A percentile compares a stretch with the other conserved stretches of the same genome.
Conservation (phyloP, 2,113 vertebrate genomes). For the Gavialis gangeticus region DNA sequence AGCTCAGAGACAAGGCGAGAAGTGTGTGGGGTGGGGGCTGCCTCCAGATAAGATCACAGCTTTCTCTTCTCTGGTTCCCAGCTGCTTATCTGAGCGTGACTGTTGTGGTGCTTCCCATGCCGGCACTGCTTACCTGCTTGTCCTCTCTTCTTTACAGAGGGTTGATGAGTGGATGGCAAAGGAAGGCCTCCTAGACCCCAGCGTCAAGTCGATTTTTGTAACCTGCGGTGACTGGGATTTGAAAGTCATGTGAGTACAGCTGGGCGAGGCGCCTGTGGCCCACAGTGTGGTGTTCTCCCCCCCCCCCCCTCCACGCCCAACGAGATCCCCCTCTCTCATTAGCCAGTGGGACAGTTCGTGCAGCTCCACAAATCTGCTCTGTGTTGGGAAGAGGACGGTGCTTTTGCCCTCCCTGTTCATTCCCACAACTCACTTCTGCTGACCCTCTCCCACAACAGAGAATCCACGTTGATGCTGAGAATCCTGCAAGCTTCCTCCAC, state of each 20-base stretch:
- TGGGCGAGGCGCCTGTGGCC: conserved; percentile 38
- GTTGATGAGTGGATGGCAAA: conserved; percentile 89
- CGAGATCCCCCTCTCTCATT: neutral
- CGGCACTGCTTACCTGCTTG: conserved; percentile 77
- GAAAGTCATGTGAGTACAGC: conserved; percentile 89
- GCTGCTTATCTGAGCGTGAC: conserved; percentile 78
- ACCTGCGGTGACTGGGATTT: conserved; percentile 91
- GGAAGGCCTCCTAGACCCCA: conserved; percentile 88
- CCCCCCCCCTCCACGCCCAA: neutral
- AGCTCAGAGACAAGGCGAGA: conserved; percentile 67
- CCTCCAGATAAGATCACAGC: conserved; percentile 76
- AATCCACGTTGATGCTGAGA: neutral
- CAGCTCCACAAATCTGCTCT: neutral
- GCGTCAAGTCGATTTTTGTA: conserved; percentile 89
- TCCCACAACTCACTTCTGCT: neutral
- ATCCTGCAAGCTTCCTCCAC: neutral
- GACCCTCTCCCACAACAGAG: neutral
- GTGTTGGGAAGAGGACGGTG: neutral
- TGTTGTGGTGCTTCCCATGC: conserved; percentile 73
- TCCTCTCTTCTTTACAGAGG: conserved; percentile 84
- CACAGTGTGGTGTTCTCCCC: neutral
- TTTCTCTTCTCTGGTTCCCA: conserved; percentile 80
- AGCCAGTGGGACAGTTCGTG: neutral
- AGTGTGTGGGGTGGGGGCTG: conserved; percentile 27
- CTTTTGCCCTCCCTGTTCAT: neutral